Percentiles rank a stretch among this genome's conserved stretches.
phyloP scores from a whole-genome alignment of 2,888 invertebrate genomes.

The Philaethria dido region DNA sequence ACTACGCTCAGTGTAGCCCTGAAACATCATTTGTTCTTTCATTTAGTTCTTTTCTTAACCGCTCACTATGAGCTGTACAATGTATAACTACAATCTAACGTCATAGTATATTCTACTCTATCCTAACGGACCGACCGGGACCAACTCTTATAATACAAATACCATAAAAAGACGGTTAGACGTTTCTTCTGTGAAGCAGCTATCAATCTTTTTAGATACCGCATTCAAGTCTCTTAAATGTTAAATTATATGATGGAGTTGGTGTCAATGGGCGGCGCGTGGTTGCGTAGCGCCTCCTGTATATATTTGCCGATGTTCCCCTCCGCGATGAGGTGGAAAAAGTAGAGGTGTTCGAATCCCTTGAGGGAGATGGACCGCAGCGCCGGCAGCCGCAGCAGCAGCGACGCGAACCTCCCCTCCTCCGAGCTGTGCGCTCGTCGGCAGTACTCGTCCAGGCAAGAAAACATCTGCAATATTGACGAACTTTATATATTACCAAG shows the following conservation, averaged over 20 bases:
- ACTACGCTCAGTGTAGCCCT: constrained; percentile 1
- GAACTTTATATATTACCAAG: neutral
- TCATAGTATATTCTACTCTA: constrained; percentile 5
- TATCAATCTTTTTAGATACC: neutral
- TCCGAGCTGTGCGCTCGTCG: constrained; percentile 94
- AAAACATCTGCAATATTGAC: constrained; percentile 85
- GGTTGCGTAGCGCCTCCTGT: constrained; percentile 88
- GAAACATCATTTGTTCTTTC: neutral
- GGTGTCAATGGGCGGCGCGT: constrained; percentile 82
- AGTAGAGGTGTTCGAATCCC: constrained; percentile 97
- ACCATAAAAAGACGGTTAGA: neutral
- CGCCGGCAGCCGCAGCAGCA: constrained; percentile 94
- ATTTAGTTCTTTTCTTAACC: neutral
- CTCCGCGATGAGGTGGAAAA: constrained; percentile 95
- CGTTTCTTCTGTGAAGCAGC: neutral
- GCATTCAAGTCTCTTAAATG: neutral
- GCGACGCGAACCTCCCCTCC: constrained; percentile 97
- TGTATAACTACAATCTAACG: constrained; percentile 9
- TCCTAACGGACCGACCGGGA: constrained; percentile 2
- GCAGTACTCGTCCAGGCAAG: constrained; percentile 97
- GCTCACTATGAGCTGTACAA: constrained; percentile 6
- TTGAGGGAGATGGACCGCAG: constrained; percentile 96
- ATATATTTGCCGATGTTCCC: constrained; percentile 93
- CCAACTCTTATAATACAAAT: neutral
- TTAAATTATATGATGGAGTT: constrained; percentile 62